Evolutionary conservation across 2,797 vertebrate genomes (phyloP), one percentile per base, ranked within the genome.

Genomic region (Myotis planiceps): DNA sequence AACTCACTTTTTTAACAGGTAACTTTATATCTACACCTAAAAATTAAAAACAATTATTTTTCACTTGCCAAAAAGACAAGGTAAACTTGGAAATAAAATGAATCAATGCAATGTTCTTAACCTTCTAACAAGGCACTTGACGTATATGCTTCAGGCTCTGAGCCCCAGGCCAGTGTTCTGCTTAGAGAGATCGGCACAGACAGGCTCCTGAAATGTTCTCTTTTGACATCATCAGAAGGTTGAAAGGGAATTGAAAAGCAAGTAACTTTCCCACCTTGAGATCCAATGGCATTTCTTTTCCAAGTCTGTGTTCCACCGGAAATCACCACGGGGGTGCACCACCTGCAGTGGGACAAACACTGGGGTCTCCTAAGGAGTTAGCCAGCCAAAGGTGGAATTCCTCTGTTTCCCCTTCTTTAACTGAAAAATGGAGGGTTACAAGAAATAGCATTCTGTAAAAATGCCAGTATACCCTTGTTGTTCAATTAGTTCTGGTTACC

Each of bases 21-120:
- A 85, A 34, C 23, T 88, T 93, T 80, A 78, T 84, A 93, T 58
- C 75, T 45, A 68, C 29, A 81, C 10, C 49, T 81, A 93, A 94
- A 95, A 94, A 94, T 81, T 66, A 19, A 94, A 65, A 21, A 87
- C 89, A 65, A 66, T 65, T 81, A 81, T 81, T 96, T 96, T 96
- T 81, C 37, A 68, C 81, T 95, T 90, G 58, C 34, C 5, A 71
- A 42, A 42, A 94, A 81, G 49, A 45, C 37, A 90, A 96, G 68
- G 69, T 86, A 88, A 85, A 93, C 76, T 89, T 79, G 49, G 75
- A 93, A 83, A 82, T 91, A 72, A 87, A 84, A 37, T 79, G 74
- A 97, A 90, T 49, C 69, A 90, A 75, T 58, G 47, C 68, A 81
- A 3, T 49, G 23, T 69, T 87, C 84, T 93, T 79, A 85, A 85